A percentile compares a stretch with the other conserved stretches of the same genome.
These are phyloP conservation scores for Brachionichthys hirsutus DNA, from an alignment of 2,113 vertebrate species.

Conservation along the genomic window DNA sequence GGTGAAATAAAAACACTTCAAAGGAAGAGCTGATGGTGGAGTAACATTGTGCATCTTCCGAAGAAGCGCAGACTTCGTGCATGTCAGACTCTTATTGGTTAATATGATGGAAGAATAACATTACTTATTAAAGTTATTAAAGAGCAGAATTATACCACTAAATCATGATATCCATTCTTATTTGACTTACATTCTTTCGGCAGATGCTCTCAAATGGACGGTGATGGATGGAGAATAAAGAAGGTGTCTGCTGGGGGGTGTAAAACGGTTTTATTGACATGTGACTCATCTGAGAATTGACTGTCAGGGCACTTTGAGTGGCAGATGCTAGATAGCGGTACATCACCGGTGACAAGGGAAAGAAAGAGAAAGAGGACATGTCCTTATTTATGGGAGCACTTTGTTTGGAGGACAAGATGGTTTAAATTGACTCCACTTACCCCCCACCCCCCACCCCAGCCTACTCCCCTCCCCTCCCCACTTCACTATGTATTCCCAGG, in stretches of 20 bases:
- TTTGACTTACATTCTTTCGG: constrained; percentile 28
- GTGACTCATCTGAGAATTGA: constrained; percentile 13
- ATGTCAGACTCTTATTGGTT: constrained; percentile 2
- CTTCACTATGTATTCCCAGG: constrained; percentile 67
- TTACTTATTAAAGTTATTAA: constrained; percentile 27
- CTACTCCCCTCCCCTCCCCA: constrained; percentile 26
- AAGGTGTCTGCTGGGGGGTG: no score
- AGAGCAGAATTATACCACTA: constrained; percentile 39
- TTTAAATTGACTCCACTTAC: constrained; percentile 61
- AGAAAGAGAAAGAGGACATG: constrained; percentile 12
- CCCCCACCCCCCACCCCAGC: background rate
- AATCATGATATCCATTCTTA: constrained; percentile 27
- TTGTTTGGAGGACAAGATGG: constrained; percentile 60
- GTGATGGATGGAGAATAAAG: no score
- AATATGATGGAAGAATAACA: constrained; percentile 38
- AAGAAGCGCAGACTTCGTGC: constrained; percentile 29
- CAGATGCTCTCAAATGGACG: background rate
- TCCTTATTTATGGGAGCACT: constrained; percentile 40
- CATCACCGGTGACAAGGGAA: constrained; percentile 7
- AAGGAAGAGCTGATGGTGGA: constrained; percentile 14
- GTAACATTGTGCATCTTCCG: constrained; percentile 45
- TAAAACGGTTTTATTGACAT: background rate
- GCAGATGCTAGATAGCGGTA: constrained; percentile 6
- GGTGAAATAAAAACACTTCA: constrained; percentile 41
- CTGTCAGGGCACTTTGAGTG: constrained; percentile 17